phyloP scores from a whole-genome alignment of 2,113 vertebrate species.

The Pelusios castaneus region DNA sequence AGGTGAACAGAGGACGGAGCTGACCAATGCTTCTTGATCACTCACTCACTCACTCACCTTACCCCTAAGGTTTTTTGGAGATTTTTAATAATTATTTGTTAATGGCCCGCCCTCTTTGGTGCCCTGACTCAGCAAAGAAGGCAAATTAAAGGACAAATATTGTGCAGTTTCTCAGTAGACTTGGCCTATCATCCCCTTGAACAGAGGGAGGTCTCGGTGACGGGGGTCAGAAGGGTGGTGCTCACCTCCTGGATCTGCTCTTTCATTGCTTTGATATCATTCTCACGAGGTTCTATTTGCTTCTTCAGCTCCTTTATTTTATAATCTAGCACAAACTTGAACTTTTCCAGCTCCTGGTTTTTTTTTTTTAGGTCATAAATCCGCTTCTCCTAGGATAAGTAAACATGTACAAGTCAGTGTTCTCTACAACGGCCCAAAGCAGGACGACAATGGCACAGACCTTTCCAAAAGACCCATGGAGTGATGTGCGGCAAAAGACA shows the following conservation, averaged over 20 bases:
- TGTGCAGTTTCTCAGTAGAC: neutral
- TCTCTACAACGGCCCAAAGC: neutral
- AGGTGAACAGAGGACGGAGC: too few species aligned
- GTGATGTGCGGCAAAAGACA: neutral
- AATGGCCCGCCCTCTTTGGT: too few species aligned
- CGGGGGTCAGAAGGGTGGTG: neutral
- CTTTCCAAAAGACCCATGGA: neutral
- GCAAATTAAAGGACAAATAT: neutral
- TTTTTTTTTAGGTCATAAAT: constrained; percentile 86
- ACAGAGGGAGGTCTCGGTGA: neutral
- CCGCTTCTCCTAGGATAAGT: constrained; percentile 80
- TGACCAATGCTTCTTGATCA: too few species aligned
- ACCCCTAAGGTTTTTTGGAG: too few species aligned
- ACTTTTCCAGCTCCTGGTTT: constrained; percentile 87
- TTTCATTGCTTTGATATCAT: constrained; percentile 83
- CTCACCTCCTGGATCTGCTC: constrained; percentile 86
- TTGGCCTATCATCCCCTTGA: neutral
- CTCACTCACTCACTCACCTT: too few species aligned
- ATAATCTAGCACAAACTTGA: constrained; percentile 87
- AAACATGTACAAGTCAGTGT: neutral
- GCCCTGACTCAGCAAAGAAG: neutral
- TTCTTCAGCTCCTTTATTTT: constrained; percentile 87
- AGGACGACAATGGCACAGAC: neutral
- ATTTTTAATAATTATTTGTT: too few species aligned
- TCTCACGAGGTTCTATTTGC: constrained; percentile 84